These are phyloP conservation scores for Leptocoma aspasia DNA, from an alignment of 2,113 vertebrate genomes.

Conservation along the genomic window DNA sequence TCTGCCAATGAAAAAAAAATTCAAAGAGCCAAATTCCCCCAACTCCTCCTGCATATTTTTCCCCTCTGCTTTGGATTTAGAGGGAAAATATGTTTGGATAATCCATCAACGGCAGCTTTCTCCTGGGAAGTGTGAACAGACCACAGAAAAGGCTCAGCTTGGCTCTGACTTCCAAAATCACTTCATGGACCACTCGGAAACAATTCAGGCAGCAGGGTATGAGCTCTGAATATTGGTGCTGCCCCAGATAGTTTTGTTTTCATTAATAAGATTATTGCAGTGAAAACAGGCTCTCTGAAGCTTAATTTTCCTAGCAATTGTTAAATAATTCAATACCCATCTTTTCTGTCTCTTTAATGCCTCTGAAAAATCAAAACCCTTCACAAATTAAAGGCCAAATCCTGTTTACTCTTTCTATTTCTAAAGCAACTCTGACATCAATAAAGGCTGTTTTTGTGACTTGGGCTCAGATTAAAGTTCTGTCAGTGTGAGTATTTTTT, in stretches of 20 bases:
- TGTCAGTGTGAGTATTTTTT: background rate
- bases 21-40: background rate
- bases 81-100: background rate
- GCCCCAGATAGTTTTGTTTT: conserved; percentile 18
- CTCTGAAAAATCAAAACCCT: conserved; percentile 28
- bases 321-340: conserved; percentile 63
- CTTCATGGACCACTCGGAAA: conserved; percentile 1
- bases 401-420: conserved; percentile 41
- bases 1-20: conserved; percentile 10
- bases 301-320: conserved; percentile 44
- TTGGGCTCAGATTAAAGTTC: conserved; percentile 23
- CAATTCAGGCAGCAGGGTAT: background rate
- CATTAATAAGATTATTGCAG: conserved; percentile 34
- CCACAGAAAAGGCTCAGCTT: background rate
- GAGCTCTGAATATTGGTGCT: background rate
- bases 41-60: background rate
- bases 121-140: conserved; percentile 18
- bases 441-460: background rate
- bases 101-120: background rate
- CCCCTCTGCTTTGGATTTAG: background rate
- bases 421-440: conserved; percentile 39
- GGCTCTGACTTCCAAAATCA: conserved; percentile 5
- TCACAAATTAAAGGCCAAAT: conserved; percentile 58
- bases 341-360: conserved; percentile 46
- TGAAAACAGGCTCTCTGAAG: conserved; percentile 30